Evolutionary conservation across 2,113 vertebrate genomes (phyloP).

Genomic region (Megaceryle maxima): DNA sequence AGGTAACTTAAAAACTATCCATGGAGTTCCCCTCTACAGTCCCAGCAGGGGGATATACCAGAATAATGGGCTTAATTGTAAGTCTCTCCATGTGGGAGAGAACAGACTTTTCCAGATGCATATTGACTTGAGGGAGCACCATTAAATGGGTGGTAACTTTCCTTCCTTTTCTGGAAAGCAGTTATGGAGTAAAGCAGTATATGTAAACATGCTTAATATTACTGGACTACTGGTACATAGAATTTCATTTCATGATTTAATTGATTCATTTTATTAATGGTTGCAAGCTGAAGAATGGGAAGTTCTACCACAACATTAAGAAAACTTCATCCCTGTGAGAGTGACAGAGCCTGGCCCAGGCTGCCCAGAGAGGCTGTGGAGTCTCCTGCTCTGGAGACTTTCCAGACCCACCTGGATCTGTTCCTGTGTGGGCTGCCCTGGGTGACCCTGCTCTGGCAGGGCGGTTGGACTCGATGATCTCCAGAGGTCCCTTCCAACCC

Average conservation of each 20-base stretch:
- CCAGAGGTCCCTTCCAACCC: too few species aligned
- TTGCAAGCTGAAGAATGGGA: too few species aligned
- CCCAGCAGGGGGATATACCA: background rate
- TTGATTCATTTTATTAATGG: too few species aligned
- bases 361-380: too few species aligned
- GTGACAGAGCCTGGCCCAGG: too few species aligned
- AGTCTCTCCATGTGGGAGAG: background rate
- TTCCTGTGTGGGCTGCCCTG: too few species aligned
- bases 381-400: too few species aligned
- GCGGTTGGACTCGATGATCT: too few species aligned
- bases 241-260: background rate
- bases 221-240: background rate
- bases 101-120: background rate
- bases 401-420: too few species aligned
- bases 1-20: background rate
- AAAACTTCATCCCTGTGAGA: too few species aligned
- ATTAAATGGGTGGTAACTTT: background rate
- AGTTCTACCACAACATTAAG: too few species aligned
- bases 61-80: background rate
- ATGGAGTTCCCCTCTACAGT: background rate
- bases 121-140: background rate
- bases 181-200: background rate
- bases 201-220: background rate
- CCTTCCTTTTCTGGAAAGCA: background rate
- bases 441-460: too few species aligned